phyloP scores from a whole-genome alignment of 2,888 invertebrate species.

The Parthenolecanium corni region DNA sequence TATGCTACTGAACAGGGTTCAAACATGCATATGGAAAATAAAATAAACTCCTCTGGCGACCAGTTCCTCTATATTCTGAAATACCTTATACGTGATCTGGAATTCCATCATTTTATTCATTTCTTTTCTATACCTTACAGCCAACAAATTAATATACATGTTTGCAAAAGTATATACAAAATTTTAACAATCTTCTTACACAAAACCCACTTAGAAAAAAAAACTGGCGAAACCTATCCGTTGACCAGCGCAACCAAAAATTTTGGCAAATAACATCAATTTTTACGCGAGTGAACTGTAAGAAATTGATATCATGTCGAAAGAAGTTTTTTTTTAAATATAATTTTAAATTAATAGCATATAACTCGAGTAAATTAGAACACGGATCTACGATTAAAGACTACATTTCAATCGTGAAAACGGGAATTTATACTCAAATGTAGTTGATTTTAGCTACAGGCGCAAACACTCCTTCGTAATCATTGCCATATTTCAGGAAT shows the following conservation, averaged over 20 bases:
- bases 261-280: too few species aligned
- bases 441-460: constrained; percentile 19
- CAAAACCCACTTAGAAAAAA: not conserved
- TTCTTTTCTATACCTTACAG: constrained; percentile 2
- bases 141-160: too few species aligned
- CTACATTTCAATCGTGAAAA: constrained; percentile 17
- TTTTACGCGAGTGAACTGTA: too few species aligned
- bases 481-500: not conserved
- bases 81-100: not conserved
- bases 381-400: constrained; percentile 20
- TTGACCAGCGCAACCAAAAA: not conserved
- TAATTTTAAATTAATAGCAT: constrained; percentile 20
- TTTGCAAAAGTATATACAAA: not conserved
- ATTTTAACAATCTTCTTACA: not conserved
- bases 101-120: not conserved
- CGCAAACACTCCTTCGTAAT: constrained; percentile 13
- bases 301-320: too few species aligned
- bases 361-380: constrained; percentile 16
- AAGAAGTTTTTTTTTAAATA: not conserved
- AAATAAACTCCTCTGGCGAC: not conserved
- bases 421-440: constrained; percentile 22
- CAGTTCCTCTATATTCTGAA: constrained; percentile 4
- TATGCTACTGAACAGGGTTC: too few species aligned
- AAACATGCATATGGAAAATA: too few species aligned
- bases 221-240: not conserved